Conservation (phyloP, 2,888 invertebrate genomes). For the Oconnorella tubifera region DNA sequence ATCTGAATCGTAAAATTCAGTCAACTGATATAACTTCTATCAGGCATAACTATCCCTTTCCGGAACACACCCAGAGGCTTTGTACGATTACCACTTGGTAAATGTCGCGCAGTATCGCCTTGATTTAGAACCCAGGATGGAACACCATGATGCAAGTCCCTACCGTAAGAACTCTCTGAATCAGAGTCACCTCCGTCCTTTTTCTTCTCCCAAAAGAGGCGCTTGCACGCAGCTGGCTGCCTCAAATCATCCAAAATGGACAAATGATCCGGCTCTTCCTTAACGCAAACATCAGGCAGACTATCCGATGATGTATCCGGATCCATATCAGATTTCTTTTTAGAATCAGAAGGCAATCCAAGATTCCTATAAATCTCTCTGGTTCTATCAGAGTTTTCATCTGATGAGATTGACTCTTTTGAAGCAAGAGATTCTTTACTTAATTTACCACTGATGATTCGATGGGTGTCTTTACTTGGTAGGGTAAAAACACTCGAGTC, state of each 20-base stretch:
- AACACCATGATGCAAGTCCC: neutral
- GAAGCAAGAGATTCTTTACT: neutral
- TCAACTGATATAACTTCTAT: neutral
- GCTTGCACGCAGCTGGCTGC: neutral
- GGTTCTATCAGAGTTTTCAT: neutral
- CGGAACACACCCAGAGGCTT: too few species aligned
- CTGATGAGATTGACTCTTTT: neutral
- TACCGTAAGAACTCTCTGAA: constrained; percentile 11
- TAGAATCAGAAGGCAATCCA: neutral
- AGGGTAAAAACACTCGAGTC: constrained; percentile 1
- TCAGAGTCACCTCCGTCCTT: constrained; percentile 12
- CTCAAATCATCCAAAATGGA: constrained; percentile 11
- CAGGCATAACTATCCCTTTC: too few species aligned
- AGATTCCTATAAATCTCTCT: neutral
- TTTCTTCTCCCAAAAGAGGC: neutral
- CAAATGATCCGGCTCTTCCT: constrained; percentile 11
- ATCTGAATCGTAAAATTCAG: too few species aligned
- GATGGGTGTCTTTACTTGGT: too few species aligned
- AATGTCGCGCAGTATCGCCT: too few species aligned
- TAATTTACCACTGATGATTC: neutral
- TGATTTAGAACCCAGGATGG: neutral
- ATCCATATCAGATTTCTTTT: neutral
- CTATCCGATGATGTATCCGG: constrained; percentile 6
- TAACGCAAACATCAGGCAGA: neutral
- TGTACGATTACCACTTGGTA: too few species aligned